These are phyloP conservation scores for Reinhardtius hippoglossoides DNA, from an alignment of 2,113 vertebrate genomes.

Conservation along the genomic window DNA sequence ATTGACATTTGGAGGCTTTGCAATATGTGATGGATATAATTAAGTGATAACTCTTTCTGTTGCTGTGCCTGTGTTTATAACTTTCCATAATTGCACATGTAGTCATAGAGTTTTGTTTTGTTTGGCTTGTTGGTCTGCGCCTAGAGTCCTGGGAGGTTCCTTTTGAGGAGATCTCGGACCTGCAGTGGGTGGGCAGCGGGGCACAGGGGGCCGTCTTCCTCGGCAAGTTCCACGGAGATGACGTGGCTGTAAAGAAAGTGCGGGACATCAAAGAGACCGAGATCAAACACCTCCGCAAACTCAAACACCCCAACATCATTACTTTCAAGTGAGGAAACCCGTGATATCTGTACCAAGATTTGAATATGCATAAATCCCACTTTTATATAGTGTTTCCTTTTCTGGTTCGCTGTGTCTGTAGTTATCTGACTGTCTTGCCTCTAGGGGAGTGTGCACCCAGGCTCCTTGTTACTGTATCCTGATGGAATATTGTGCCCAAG, in stretches of 20 bases:
- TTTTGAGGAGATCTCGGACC: conserved; percentile 97
- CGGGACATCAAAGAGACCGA: conserved; percentile 95
- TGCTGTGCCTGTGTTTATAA: too few relatives aligned
- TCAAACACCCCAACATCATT: conserved; percentile 97
- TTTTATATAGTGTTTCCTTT: conserved; percentile 9
- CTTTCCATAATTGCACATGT: neutral
- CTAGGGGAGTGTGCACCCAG: conserved; percentile 96
- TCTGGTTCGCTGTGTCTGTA: neutral
- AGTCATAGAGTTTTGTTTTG: conserved; percentile 14
- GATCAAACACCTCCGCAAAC: conserved; percentile 94
- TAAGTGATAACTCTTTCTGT: neutral
- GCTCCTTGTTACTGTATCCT: conserved; percentile 98
- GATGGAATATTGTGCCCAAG: conserved; percentile 99
- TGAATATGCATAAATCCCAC: neutral
- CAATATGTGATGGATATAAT: conserved; percentile 7
- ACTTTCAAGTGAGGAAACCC: conserved; percentile 91
- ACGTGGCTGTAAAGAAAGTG: conserved; percentile 95
- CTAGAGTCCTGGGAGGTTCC: conserved; percentile 93
- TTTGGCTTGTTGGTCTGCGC: conserved; percentile 36
- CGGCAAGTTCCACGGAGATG: conserved; percentile 92
- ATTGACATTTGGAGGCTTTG: conserved; percentile 32
- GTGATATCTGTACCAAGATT: neutral
- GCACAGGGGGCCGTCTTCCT: conserved; percentile 95
- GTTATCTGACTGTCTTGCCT: conserved; percentile 2
- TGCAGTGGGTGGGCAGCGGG: conserved; percentile 98